Base-by-base conservation (phyloP, 2,888 invertebrate genomes). In the Eueremaeus valkanovi region DNA sequence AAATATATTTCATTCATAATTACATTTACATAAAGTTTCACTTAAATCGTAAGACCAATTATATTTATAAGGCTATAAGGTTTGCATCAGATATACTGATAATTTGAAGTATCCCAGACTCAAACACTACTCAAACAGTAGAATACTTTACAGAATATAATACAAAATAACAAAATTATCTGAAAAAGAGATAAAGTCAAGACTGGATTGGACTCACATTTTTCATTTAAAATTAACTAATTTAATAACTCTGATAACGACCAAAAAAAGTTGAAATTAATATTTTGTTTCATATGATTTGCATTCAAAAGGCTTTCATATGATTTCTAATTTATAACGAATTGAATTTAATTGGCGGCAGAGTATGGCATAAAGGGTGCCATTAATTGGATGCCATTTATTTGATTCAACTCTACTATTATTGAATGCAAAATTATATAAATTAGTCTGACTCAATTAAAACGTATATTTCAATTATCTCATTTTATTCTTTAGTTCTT, bases 221-320 rank as follows among this genome's bases (percentile, higher is more conserved):
- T 51, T 16, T 51, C 51, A 51, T 51, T 51, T 21, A 51, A 24
- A 51, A 51, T 51, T 51, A 51, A 51, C 51, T 51, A 51, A 51
- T 51, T 51, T 51, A 51, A 51, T 51, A 51, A 51, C 21, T 51
- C 16, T 51, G 51, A 51, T 51, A 51, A 51, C 51, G 24, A 51
- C 21, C 21, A 51, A 21, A 51, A 16, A 45, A 45, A 16, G 18
- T 24, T 51, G 21, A 51, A 51, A 51, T 51, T 21, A 3, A 24
- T 51, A 51, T 3, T 51, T 51, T 51, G 51, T 51, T 51, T 51
- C 5, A 21, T 21, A 21, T 21, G 21, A 51, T 51, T 51, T 51
- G 51, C 51, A 51, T 51, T 51, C 21, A 21, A 51, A 51, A 21
- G 51, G 13, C 21, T 3, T 51, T 51, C 21, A 21, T 11, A 51